A percentile compares a stretch with the other conserved stretches of the same genome.
phyloP scores from a whole-genome alignment of 2,797 vertebrate genomes.

The Xiphorhynchus erythropygius region DNA sequence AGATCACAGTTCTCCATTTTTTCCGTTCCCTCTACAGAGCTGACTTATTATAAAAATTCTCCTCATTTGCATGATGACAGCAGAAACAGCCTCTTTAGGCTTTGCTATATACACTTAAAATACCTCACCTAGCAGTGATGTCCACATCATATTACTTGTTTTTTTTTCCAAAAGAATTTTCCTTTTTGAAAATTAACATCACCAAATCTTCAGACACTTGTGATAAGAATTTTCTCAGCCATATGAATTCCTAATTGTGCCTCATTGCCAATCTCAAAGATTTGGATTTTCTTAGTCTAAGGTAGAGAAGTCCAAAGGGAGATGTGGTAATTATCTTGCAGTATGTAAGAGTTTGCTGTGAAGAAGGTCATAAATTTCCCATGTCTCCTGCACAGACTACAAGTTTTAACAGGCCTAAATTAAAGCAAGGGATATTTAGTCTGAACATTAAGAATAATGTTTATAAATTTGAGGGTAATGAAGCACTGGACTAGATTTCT shows the following conservation, averaged over 20 bases:
- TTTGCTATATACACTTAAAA: background rate
- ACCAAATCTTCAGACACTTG: background rate
- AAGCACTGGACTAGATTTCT: background rate
- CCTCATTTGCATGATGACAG: background rate
- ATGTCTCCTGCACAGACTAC: background rate
- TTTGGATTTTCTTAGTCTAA: background rate
- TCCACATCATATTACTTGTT: fast-evolving
- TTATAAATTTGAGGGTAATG: background rate
- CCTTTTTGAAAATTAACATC: background rate
- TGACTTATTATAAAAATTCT: background rate
- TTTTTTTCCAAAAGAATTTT: background rate
- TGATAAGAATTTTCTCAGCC: background rate
- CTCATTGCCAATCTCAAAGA: background rate
- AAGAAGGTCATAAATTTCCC: background rate
- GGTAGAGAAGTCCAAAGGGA: background rate
- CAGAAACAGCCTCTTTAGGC: background rate
- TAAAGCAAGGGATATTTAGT: background rate
- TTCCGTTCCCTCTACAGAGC: background rate
- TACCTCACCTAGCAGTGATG: background rate
- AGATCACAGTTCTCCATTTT: background rate
- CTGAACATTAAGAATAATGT: background rate
- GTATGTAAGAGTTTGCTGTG: background rate
- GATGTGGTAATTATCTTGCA: background rate
- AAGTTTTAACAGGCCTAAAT: background rate
- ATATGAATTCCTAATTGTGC: background rate